These are phyloP conservation scores for Hyphantria cunea DNA, from an alignment of 1,140 invertebrate species.

Conservation along the genomic window DNA sequence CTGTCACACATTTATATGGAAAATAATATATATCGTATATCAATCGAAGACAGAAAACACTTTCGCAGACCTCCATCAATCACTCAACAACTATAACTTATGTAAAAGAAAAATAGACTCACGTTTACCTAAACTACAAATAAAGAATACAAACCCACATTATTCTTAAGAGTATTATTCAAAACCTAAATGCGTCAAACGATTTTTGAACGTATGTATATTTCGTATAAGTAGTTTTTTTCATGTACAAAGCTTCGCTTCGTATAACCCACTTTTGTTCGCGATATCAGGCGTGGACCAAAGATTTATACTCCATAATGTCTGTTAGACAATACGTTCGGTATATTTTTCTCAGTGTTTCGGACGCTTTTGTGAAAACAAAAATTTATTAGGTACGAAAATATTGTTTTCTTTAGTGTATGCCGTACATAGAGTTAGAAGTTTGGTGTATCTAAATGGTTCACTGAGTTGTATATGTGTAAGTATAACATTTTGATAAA, in stretches of 20 bases:
- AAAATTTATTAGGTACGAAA: conserved; percentile 27
- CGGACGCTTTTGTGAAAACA: conserved; percentile 28
- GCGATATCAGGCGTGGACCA: conserved; percentile 30
- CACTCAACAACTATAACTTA: background rate
- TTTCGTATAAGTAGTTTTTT: conserved; percentile 27
- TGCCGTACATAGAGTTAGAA: too few species aligned
- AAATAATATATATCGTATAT: background rate
- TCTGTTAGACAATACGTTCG: conserved; percentile 36
- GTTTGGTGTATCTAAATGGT: too few species aligned
- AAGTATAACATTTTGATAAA: too few species aligned
- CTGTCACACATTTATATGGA: too few species aligned
- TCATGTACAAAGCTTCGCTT: background rate
- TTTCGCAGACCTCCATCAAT: background rate
- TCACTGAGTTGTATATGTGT: background rate
- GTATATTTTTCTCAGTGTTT: conserved; percentile 33
- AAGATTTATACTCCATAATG: conserved; percentile 40
- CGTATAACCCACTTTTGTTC: conserved; percentile 14
- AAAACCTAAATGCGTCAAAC: conserved; percentile 13
- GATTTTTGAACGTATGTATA: conserved; percentile 6
- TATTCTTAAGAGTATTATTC: conserved; percentile 17
- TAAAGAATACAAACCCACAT: conserved; percentile 9
- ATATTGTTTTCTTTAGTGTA: conserved; percentile 21
- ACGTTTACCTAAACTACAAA: background rate
- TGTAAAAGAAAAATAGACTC: conserved; percentile 4
- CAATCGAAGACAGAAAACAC: background rate